Base-by-base conservation (phyloP, 2,888 invertebrate genomes). In the Tuberolachnus salignus region DNA sequence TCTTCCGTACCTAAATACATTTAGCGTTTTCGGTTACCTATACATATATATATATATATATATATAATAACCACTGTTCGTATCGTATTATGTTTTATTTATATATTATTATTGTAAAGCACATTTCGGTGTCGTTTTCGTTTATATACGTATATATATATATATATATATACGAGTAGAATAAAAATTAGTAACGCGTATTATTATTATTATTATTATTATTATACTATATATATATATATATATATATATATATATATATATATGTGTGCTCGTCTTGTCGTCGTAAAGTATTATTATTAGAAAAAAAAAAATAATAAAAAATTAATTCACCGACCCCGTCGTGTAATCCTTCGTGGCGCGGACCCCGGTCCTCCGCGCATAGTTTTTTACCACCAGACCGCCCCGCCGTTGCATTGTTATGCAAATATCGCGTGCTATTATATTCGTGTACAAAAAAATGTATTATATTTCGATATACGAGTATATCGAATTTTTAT, bases 241-340 rank as follows among this genome's bases (percentile, higher is more conserved):
- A 23, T 49, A 10, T 42, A 49, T n/a, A 46, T 66, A 55, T 44
- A 44, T 10, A 8, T 8, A 4, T 8, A 44, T 44, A 44, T 44
- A 44, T 44, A 44, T 44, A 44, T 10, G 44, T 44, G 49, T 14
- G 14, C n/a, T 44, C 42, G 9, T 19, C 51, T 51, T 67, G 67
- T 51, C 66, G 26, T 51, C 34, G 34, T 34, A 34, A 34, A 34
- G 34, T 34, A 34, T 34, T 34, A 34, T 6, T 6, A 34, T 34
- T n/a, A 34, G 6, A 34, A 34, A 34, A 34, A 34, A 34, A 34
- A 34, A 34, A 34, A 34, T 34, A 66, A 23, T 42, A 53, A 13
- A 19, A 53, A 69, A 69, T 69, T 53, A 69, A 69, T 69, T 69
- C 69, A 34, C 69, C 53, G 59, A 26, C 59, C n/a, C 61, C 61